Conservation (phyloP, 23 tunicate species). For the Trididemnum clinides region DNA sequence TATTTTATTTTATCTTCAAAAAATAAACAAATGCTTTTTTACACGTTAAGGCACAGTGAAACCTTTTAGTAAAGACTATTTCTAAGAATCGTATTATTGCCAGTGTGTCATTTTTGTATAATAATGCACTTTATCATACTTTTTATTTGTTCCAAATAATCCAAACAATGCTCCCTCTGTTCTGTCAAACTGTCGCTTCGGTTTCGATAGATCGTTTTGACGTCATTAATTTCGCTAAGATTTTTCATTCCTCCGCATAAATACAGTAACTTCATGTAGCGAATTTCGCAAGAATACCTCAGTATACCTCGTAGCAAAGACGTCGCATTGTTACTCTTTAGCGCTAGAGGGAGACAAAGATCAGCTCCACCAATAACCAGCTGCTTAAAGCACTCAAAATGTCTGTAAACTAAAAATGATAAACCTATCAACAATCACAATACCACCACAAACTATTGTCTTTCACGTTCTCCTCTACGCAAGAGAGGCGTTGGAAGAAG, state of each 20-base stretch:
- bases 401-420: slow-evolving; percentile 59
- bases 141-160: slow-evolving; percentile 38
- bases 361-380: slow-evolving; percentile 78
- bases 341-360: slow-evolving; percentile 42
- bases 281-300: slow-evolving; percentile 75
- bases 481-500: too few species aligned
- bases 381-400: slow-evolving; percentile 82
- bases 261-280: slow-evolving; percentile 58
- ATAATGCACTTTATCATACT: too few species aligned
- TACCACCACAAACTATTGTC: too few species aligned
- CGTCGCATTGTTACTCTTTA: slow-evolving; percentile 4
- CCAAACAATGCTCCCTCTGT: slow-evolving; percentile 49
- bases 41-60: too few species aligned
- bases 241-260: slow-evolving; percentile 74
- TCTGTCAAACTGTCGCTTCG: neutral
- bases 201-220: slow-evolving; percentile 31
- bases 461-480: too few species aligned
- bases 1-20: too few species aligned
- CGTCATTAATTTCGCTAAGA: slow-evolving; percentile 33
- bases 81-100: too few species aligned
- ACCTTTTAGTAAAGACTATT: too few species aligned
- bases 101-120: too few species aligned
- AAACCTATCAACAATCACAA: too few species aligned
- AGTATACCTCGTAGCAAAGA: slow-evolving; percentile 50
- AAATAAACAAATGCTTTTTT: too few species aligned